Percentiles rank a stretch among this genome's conserved stretches.
Evolutionary conservation across 2,113 vertebrate genomes (phyloP).

Genomic region (Rhinichthys klamathensis): DNA sequence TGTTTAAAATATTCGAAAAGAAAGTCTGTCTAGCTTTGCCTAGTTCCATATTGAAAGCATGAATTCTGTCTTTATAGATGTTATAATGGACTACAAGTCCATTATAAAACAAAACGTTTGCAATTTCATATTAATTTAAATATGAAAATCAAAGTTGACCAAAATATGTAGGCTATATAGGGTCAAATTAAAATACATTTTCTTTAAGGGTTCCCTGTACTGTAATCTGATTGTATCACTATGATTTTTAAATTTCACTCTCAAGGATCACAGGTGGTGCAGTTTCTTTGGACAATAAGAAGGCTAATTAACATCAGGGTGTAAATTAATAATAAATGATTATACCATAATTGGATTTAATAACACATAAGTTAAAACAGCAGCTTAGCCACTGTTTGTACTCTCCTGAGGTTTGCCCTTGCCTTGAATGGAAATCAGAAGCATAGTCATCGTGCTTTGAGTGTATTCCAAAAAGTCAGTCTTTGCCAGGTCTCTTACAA

Average conservation of each 20-base stretch:
- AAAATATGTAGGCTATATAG: not conserved
- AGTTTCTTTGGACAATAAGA: not conserved
- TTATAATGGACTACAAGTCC: no score
- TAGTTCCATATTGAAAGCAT: no score
- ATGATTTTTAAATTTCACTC: not conserved
- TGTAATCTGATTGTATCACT: not conserved
- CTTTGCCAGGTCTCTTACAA: slow-evolving; percentile 70
- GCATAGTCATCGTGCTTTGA: slow-evolving; percentile 72
- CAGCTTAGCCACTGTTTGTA: slow-evolving; percentile 21
- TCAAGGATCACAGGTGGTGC: not conserved
- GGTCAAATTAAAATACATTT: not conserved
- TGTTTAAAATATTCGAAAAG: no score
- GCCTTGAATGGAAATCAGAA: slow-evolving; percentile 63
- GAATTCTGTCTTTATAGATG: no score
- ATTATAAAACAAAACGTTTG: no score
- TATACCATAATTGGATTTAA: not conserved
- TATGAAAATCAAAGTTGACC: not conserved
- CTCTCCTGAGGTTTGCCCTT: not conserved
- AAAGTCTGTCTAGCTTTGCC: no score
- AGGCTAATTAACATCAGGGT: not conserved
- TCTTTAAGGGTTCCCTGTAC: not conserved
- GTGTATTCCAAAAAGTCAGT: slow-evolving; percentile 63
- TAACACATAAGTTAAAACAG: not conserved
- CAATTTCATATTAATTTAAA: not conserved
- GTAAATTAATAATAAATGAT: slow-evolving; percentile 5